Conservation (phyloP, 2,888 invertebrate species). For the Invenusta paracnida region DNA sequence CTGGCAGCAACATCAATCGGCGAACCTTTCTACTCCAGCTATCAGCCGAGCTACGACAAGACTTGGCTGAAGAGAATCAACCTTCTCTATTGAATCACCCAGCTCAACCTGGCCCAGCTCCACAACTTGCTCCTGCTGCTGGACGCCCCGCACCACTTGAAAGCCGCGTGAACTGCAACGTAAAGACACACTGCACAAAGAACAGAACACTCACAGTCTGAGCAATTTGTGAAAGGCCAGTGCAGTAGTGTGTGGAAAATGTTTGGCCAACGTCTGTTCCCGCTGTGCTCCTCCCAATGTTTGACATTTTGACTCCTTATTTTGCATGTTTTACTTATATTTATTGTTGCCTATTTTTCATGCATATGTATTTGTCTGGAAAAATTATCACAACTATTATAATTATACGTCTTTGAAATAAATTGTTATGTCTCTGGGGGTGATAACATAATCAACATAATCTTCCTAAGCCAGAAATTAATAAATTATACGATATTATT, state of each 20-base stretch:
- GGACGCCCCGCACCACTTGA: slow-evolving; percentile 23
- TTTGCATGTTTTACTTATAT: neutral
- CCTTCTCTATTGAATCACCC: neutral
- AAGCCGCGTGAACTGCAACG: neutral
- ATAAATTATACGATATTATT: neutral
- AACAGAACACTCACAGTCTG: slow-evolving; percentile 12
- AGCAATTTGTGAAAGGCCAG: neutral
- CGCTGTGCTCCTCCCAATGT: neutral
- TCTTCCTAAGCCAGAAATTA: neutral
- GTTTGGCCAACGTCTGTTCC: neutral
- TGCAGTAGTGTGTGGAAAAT: neutral
- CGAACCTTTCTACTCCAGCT: slow-evolving; percentile 9
- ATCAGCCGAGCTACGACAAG: slow-evolving; percentile 13
- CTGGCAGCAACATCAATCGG: neutral
- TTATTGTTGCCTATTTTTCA: neutral
- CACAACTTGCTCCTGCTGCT: neutral
- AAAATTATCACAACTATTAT: neutral
- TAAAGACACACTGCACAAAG: slow-evolving; percentile 6
- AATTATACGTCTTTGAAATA: neutral
- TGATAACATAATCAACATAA: neutral
- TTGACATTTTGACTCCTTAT: neutral
- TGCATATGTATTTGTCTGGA: neutral
- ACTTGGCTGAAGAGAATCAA: slow-evolving; percentile 21
- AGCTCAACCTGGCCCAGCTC: slow-evolving; percentile 19
- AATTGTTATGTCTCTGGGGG: neutral